These are phyloP conservation scores for Notolabrus celidotus DNA, from an alignment of 2,797 vertebrate species.

Conservation along the genomic window DNA sequence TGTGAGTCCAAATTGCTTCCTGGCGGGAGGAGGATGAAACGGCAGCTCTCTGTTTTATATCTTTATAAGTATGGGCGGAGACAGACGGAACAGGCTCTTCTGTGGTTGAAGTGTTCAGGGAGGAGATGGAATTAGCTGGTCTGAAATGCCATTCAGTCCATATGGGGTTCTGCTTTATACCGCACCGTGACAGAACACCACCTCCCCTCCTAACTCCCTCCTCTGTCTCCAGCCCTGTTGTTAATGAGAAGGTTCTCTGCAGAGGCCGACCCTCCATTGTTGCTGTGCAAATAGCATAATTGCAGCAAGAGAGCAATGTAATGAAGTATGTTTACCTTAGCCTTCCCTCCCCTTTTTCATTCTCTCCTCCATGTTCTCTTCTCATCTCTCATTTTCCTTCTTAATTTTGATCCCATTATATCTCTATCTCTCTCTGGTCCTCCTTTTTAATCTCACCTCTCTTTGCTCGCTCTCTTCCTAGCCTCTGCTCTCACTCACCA, in stretches of 20 bases:
- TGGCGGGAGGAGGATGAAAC: constrained; percentile 75
- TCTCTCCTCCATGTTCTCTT: constrained; percentile 8
- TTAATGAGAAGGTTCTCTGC: constrained; percentile 73
- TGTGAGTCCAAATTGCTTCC: constrained; percentile 73
- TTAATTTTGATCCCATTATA: constrained; percentile 24
- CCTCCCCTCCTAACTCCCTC: constrained; percentile 23
- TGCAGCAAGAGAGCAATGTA: constrained; percentile 72
- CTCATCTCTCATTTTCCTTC: constrained; percentile 11
- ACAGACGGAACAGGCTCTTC: constrained; percentile 51
- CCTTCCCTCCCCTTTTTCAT: constrained; percentile 17
- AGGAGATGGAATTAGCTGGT: constrained; percentile 62
- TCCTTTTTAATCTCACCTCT: constrained; percentile 37
- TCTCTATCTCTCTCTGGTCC: constrained; percentile 30
- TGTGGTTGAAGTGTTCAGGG: constrained; percentile 42
- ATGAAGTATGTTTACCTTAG: constrained; percentile 73
- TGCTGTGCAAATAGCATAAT: constrained; percentile 79
- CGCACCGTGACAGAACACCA: constrained; percentile 40
- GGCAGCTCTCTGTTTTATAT: constrained; percentile 70
- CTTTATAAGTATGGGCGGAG: constrained; percentile 63
- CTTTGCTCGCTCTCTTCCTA: constrained; percentile 16
- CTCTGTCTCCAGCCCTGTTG: constrained; percentile 51
- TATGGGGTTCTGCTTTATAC: constrained; percentile 41
- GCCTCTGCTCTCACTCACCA: constrained; percentile 33
- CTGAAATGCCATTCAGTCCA: constrained; percentile 70
- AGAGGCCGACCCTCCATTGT: constrained; percentile 71